Conservation (phyloP, 2,797 vertebrate species). For the Otus scops region DNA sequence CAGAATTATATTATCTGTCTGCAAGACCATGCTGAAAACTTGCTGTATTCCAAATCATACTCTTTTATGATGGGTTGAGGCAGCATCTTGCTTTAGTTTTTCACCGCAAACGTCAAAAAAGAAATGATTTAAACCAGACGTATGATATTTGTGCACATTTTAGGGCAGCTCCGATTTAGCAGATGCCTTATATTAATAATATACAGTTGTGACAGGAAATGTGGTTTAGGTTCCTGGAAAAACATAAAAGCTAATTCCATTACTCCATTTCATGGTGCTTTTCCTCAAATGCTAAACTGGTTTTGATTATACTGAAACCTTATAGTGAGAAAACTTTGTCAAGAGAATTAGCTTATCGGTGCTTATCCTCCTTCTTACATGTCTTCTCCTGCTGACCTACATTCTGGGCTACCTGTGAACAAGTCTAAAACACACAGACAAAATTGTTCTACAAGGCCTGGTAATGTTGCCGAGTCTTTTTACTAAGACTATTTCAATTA, state of each 20-base stretch:
- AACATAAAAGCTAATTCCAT: slow-evolving; percentile 83
- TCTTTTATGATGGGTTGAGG: slow-evolving; percentile 54
- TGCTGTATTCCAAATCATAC: slow-evolving; percentile 33
- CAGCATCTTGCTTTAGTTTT: slow-evolving; percentile 75
- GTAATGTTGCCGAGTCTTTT: not conserved
- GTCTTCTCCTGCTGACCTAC: slow-evolving; percentile 22
- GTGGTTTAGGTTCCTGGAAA: slow-evolving; percentile 82
- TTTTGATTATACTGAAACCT: slow-evolving; percentile 75
- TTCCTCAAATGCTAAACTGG: slow-evolving; percentile 73
- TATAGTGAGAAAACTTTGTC: slow-evolving; percentile 65
- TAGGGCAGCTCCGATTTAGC: slow-evolving; percentile 71
- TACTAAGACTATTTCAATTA: not conserved
- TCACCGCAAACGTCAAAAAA: slow-evolving; percentile 67
- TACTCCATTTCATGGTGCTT: slow-evolving; percentile 78
- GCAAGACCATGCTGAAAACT: slow-evolving; percentile 54
- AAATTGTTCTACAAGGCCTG: not conserved
- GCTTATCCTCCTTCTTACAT: slow-evolving; percentile 12
- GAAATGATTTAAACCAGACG: slow-evolving; percentile 75
- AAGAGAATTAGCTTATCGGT: slow-evolving; percentile 39
- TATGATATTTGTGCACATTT: slow-evolving; percentile 70
- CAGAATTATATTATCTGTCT: slow-evolving; percentile 69
- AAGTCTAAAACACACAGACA: slow-evolving; percentile 12
- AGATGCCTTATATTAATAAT: slow-evolving; percentile 86
- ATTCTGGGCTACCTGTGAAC: slow-evolving; percentile 62
- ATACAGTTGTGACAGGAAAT: slow-evolving; percentile 84